These are phyloP conservation scores for Trichogramma evanescens DNA, from an alignment of 2,888 invertebrate genomes.

Conservation along the genomic window DNA sequence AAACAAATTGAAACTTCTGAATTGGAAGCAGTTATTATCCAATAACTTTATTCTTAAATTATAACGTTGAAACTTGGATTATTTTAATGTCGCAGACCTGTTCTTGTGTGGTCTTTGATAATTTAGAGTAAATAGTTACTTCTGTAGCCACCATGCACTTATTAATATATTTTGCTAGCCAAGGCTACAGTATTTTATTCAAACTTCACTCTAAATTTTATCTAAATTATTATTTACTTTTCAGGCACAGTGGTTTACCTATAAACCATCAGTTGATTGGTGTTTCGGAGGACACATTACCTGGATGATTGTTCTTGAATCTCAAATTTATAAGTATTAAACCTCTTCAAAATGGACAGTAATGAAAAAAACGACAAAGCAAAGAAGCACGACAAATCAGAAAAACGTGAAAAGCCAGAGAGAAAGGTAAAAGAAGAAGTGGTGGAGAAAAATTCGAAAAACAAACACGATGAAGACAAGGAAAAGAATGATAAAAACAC, in stretches of 20 bases:
- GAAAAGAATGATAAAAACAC: too few species aligned
- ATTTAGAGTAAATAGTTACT: background rate
- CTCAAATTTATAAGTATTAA: background rate
- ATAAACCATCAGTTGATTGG: slow-evolving; percentile 7
- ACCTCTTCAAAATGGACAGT: slow-evolving; percentile 14
- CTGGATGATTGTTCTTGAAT: slow-evolving; percentile 12
- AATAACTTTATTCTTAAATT: background rate
- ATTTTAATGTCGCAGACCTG: background rate
- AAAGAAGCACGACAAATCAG: background rate
- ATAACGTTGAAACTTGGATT: background rate
- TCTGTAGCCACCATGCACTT: slow-evolving; percentile 9
- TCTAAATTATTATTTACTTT: slow-evolving; percentile 30
- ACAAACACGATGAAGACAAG: too few species aligned
- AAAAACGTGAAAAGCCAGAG: background rate
- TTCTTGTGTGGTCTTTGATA: background rate
- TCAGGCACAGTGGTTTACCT: slow-evolving; percentile 23
- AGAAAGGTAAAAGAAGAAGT: background rate
- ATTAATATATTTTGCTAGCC: too few species aligned
- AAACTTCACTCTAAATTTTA: background rate
- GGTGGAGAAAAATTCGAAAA: too few species aligned
- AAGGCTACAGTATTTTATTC: background rate
- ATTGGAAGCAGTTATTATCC: background rate
- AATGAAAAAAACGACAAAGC: slow-evolving; percentile 5
- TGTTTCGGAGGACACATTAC: slow-evolving; percentile 16
- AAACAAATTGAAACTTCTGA: background rate